These are phyloP conservation scores for Nephrotoma flavescens DNA, from an alignment of 2,888 invertebrate species.

Conservation along the genomic window DNA sequence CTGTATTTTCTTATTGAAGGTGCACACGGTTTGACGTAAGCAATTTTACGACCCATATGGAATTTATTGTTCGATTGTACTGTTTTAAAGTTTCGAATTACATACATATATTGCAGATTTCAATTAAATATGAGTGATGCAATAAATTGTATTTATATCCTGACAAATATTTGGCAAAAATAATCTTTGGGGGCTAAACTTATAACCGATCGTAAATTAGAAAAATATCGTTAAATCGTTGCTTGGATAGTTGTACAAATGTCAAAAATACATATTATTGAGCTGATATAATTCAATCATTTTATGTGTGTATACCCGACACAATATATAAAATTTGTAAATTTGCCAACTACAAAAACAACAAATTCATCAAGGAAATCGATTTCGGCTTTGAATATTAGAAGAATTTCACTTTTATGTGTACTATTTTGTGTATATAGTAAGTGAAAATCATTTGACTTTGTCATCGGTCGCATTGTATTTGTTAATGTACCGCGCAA, in stretches of 20 bases:
- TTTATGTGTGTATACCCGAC: not conserved
- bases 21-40: too few species aligned
- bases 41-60: too few species aligned
- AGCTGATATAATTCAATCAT: not conserved
- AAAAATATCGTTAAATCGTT: not conserved
- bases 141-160: not conserved
- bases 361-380: not conserved
- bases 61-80: not conserved
- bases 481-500: not conserved
- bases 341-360: not conserved
- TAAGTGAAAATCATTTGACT: not conserved
- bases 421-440: not conserved
- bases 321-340: not conserved
- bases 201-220: not conserved
- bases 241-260: not conserved
- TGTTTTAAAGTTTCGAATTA: not conserved
- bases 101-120: not conserved
- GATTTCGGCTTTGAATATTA: not conserved
- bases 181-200: not conserved
- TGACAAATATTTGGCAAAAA: not conserved
- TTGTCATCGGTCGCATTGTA: not conserved
- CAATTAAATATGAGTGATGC: not conserved
- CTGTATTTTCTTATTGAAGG: not conserved
- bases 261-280: not conserved
- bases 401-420: not conserved